A percentile compares a stretch with the other conserved stretches of the same genome.
Evolutionary conservation across 2,888 invertebrate genomes (phyloP).

Genomic region (Drosophila koepferae): DNA sequence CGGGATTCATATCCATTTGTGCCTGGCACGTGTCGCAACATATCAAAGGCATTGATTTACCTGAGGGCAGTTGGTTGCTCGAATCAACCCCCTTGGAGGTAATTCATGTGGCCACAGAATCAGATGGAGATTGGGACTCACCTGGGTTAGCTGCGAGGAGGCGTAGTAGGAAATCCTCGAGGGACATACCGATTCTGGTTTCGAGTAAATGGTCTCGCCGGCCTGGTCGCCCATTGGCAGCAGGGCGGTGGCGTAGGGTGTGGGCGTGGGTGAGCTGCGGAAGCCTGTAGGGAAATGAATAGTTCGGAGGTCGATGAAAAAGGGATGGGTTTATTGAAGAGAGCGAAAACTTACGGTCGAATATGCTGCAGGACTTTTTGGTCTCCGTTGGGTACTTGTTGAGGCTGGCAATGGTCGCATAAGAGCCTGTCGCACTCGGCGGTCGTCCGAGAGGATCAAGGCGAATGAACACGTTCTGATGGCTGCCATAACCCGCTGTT

Average conservation of each 20-base stretch:
- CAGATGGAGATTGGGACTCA: conserved; percentile 62
- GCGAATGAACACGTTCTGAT: conserved; percentile 91
- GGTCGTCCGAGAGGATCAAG: conserved; percentile 90
- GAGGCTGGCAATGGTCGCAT: conserved; percentile 93
- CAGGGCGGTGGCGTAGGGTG: conserved; percentile 90
- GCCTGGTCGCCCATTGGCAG: conserved; percentile 85
- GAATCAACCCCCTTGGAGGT: conserved; percentile 47
- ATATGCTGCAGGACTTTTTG: conserved; percentile 84
- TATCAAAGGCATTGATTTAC: conserved; percentile 75
- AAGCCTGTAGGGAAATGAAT: conserved; percentile 76
- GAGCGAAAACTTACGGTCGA: conserved; percentile 79
- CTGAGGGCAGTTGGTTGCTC: conserved; percentile 37
- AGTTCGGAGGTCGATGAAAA: conserved; percentile 33
- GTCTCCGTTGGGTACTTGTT: conserved; percentile 89
- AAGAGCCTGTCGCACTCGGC: conserved; percentile 90
- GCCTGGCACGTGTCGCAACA: conserved; percentile 72
- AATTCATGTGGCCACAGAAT: conserved; percentile 37
- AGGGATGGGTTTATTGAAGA: background rate
- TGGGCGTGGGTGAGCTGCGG: conserved; percentile 86
- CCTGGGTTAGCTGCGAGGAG: conserved; percentile 91
- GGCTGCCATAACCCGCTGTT: conserved; percentile 90
- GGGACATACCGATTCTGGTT: conserved; percentile 86
- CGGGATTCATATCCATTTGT: conserved; percentile 65
- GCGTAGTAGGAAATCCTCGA: conserved; percentile 91
- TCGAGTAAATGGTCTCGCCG: conserved; percentile 66